phyloP scores from a whole-genome alignment of 2,888 invertebrate species.

The Drosophila maculinotata region DNA sequence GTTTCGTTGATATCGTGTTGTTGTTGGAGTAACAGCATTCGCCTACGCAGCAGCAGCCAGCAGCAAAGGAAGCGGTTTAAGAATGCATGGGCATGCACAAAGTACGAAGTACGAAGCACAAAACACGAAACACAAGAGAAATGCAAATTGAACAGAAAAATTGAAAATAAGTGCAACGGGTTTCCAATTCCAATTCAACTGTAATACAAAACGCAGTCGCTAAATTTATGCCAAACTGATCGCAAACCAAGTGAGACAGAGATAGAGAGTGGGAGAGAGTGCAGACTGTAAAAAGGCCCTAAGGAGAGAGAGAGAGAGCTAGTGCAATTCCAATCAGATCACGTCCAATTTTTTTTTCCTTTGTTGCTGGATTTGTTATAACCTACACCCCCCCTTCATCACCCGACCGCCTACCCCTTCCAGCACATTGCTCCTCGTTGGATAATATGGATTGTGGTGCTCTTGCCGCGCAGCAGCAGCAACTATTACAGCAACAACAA shows the following conservation, averaged over 20 bases:
- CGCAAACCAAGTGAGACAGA: slow-evolving; percentile 12
- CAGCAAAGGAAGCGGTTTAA: slow-evolving; percentile 61
- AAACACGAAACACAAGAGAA: slow-evolving; percentile 45
- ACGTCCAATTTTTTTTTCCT: slow-evolving; percentile 50
- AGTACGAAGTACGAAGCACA: slow-evolving; percentile 34
- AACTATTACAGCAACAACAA: slow-evolving; percentile 54
- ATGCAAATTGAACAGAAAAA: slow-evolving; percentile 56
- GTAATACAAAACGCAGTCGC: slow-evolving; percentile 49
- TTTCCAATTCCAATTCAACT: slow-evolving; percentile 41
- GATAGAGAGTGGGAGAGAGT: slow-evolving; percentile 1
- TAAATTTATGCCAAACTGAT: slow-evolving; percentile 54
- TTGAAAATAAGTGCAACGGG: slow-evolving; percentile 58
- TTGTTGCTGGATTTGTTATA: slow-evolving; percentile 55
- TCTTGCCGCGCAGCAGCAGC: slow-evolving; percentile 77
- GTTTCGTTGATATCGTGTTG: slow-evolving; percentile 29
- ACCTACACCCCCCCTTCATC: slow-evolving; percentile 5
- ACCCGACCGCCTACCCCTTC: slow-evolving; percentile 1
- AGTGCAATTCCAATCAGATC: slow-evolving; percentile 45
- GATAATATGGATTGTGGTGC: slow-evolving; percentile 79
- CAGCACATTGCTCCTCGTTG: slow-evolving; percentile 30
- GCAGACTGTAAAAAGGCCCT: no score
- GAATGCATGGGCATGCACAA: slow-evolving; percentile 66
- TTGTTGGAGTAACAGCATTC: slow-evolving; percentile 66
- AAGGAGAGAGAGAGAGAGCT: slow-evolving; percentile 10
- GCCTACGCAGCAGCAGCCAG: slow-evolving; percentile 69